Percentiles rank a stretch among this genome's conserved stretches.
phyloP scores from a whole-genome alignment of 1,140 invertebrate genomes.

The Bombus superbus region DNA sequence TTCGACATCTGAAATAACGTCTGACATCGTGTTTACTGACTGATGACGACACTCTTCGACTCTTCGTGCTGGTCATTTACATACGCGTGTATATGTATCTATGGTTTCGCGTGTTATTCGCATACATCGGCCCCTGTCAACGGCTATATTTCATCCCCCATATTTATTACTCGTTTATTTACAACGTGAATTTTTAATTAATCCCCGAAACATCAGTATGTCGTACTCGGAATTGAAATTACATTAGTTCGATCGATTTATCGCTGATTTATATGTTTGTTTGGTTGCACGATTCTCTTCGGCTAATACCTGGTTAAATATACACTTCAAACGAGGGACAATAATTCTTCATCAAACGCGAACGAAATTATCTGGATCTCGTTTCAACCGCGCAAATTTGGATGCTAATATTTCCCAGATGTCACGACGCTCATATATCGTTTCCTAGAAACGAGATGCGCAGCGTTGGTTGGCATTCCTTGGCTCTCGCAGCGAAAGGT shows the following conservation, averaged over 20 bases:
- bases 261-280: slow-evolving; percentile 12
- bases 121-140: neutral
- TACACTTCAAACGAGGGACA: slow-evolving; percentile 6
- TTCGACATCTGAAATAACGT: neutral
- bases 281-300: neutral
- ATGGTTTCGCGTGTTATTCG: neutral
- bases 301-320: slow-evolving; percentile 24
- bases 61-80: neutral
- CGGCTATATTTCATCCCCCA: neutral
- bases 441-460: slow-evolving; percentile 47
- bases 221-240: neutral
- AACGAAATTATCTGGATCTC: slow-evolving; percentile 32
- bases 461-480: slow-evolving; percentile 8
- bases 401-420: slow-evolving; percentile 48
- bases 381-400: slow-evolving; percentile 39
- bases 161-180: neutral
- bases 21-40: too few relatives aligned
- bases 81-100: neutral
- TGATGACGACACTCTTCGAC: neutral
- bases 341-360: slow-evolving; percentile 40
- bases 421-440: slow-evolving; percentile 33
- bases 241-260: neutral
- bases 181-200: neutral
- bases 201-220: neutral
- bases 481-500: slow-evolving; percentile 37